These are phyloP conservation scores for Amblyraja radiata DNA, from an alignment of 2,797 vertebrate species.

Conservation along the genomic window DNA sequence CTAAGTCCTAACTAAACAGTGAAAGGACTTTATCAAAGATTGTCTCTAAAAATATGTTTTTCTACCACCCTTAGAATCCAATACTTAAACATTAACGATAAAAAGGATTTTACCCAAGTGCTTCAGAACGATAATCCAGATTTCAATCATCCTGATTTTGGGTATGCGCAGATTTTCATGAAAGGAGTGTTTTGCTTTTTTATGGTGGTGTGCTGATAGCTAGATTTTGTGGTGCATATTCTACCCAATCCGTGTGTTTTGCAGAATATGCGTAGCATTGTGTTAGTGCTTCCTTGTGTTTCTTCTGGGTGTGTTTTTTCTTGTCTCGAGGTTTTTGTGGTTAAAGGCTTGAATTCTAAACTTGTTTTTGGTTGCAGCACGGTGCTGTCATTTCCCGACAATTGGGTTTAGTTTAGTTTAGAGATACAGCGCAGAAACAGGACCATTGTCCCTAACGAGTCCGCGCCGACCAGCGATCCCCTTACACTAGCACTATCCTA, in stretches of 20 bases:
- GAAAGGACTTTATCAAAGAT: slow-evolving; percentile 10
- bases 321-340: not conserved
- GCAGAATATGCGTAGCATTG: not conserved
- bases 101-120: slow-evolving; percentile 31
- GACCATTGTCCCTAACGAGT: too few relatives aligned
- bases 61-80: slow-evolving; percentile 31
- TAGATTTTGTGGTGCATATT: not conserved
- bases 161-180: slow-evolving; percentile 34
- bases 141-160: slow-evolving; percentile 32
- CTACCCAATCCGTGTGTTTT: not conserved
- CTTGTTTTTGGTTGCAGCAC: not conserved
- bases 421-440: too few relatives aligned
- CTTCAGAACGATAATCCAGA: slow-evolving; percentile 34
- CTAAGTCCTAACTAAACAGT: slow-evolving; percentile 5
- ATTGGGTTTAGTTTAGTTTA: not conserved
- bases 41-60: slow-evolving; percentile 36
- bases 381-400: not conserved
- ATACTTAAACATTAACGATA: slow-evolving; percentile 35
- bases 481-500: too few relatives aligned
- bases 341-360: not conserved
- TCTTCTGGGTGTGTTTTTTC: not conserved
- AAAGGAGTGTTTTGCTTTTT: not conserved
- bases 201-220: slow-evolving; percentile 5
- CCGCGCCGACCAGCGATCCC: too few relatives aligned
- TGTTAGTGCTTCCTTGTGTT: not conserved